Evolutionary conservation across 1,140 invertebrate species (phyloP).

Genomic region (Elysia chlorotica): DNA sequence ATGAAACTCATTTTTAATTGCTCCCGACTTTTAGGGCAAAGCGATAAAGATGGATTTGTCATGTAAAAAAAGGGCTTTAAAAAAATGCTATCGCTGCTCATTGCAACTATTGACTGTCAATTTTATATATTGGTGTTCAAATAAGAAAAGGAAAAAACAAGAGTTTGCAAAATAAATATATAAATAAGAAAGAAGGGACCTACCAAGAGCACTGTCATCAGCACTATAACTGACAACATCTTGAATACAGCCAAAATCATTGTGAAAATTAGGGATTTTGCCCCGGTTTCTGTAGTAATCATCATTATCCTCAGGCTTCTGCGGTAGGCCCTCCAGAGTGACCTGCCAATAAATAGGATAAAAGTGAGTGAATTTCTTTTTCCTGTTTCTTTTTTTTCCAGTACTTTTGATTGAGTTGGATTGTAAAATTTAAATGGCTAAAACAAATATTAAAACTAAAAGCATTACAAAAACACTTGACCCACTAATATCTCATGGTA

Average conservation of each 20-base stretch:
- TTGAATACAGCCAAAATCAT: conserved; percentile 63
- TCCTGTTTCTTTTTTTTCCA: too few species aligned
- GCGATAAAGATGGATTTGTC: too few species aligned
- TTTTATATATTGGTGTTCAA: neutral
- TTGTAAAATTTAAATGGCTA: too few species aligned
- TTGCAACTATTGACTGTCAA: too few species aligned
- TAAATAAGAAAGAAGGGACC: conserved; percentile 9
- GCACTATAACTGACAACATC: conserved; percentile 60
- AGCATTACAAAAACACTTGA: too few species aligned
- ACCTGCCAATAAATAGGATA: conserved; percentile 41
- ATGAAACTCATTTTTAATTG: too few species aligned
- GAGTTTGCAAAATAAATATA: neutral
- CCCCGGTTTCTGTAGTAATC: conserved; percentile 62
- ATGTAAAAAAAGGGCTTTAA: too few species aligned
- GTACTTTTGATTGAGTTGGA: too few species aligned
- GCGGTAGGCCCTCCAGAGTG: conserved; percentile 61
- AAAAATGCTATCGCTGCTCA: too few species aligned
- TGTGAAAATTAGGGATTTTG: conserved; percentile 62
- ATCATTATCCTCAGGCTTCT: conserved; percentile 62
- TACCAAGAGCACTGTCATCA: conserved; percentile 55
- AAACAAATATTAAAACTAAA: too few species aligned
- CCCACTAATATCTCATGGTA: neutral
- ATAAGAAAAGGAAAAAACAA: neutral
- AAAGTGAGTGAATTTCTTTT: too few species aligned
- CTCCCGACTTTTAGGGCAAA: too few species aligned